Base-by-base conservation (phyloP, 2,888 invertebrate genomes). In the Pristionchus japonicus region DNA sequence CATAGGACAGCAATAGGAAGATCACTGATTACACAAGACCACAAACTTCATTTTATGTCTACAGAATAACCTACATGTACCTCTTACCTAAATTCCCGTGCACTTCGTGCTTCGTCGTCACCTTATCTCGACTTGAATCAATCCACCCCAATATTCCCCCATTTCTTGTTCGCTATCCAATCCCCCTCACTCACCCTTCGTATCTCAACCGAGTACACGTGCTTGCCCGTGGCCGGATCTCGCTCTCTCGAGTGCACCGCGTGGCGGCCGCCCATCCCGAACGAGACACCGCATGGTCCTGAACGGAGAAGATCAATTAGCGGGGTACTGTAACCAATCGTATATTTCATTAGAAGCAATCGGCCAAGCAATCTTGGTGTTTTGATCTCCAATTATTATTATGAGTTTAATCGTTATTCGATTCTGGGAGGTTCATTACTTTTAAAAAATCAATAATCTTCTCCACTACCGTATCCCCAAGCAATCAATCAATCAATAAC, bases 271-370 rank as follows among this genome's bases (percentile, higher is more conserved):
- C 87, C 87, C 77, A 87, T 80, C 3, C 37, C 49, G 57, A 77
- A 87, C n/a, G 87, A 87, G n/a, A 47, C 57, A 57, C 87, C 87
- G n/a, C 86, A 86, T 0, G 85, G 43, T 37, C 85, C 85, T 85
- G 43, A 61, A n/a, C 7, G 34, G 64, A 64, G n/a, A n/a, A n/a
- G n/a, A n/a, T 7, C 7, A 70, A 4, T 70, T 11, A 13, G 11
- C 15, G 34, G 20, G 23, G 3, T 37, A 70, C 7, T 20, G 37
- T 34, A 37, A 31, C 61, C 61, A 4, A 34, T 9, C 7, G 6
- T 27, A 64, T 64, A 64, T 13, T 11, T 13, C 9, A 11, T 13
- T 47, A 47, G 47, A 47, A 47, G 47, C 47, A 13, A 47, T n/a
- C n/a, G n/a, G n/a, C n/a, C n/a, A n/a, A n/a, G n/a, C n/a, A n/a